phyloP scores from a whole-genome alignment of 1,140 invertebrate species.

The Drosophila sp. region DNA sequence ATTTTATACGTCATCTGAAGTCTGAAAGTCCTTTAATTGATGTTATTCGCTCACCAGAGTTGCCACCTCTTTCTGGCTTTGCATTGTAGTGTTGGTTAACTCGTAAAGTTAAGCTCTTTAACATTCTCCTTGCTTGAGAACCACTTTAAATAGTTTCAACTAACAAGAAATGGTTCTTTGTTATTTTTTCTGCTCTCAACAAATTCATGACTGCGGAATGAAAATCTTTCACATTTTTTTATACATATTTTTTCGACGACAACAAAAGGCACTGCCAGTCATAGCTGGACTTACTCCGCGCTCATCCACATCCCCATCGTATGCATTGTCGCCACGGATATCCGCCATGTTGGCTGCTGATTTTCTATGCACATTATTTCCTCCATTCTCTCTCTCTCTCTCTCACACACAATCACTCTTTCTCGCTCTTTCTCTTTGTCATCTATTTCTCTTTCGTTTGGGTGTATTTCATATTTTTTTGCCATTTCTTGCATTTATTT shows the following conservation, averaged over 20 bases:
- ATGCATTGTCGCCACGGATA: conserved; percentile 76
- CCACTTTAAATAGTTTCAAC: conserved; percentile 2
- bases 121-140: not conserved
- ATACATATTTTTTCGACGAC: conserved; percentile 9
- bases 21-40: no score
- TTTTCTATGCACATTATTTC: conserved; percentile 55
- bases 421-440: not conserved
- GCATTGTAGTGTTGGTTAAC: not conserved
- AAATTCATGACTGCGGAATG: conserved; percentile 13
- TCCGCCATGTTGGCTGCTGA: conserved; percentile 74
- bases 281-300: conserved; percentile 30
- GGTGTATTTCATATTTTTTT: conserved; percentile 60
- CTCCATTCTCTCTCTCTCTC: conserved; percentile 6
- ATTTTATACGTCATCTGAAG: no score
- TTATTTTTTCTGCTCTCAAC: not conserved
- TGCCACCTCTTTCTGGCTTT: no score
- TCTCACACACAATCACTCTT: conserved; percentile 36
- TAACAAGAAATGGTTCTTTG: not conserved
- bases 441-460: conserved; percentile 17
- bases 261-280: conserved; percentile 49
- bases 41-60: no score
- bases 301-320: conserved; percentile 30
- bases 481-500: conserved; percentile 46
- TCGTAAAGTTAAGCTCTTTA: not conserved
- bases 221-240: conserved; percentile 14